These are phyloP conservation scores for Drosophila lacertosa DNA, from an alignment of 1,140 invertebrate species.

Conservation along the genomic window DNA sequence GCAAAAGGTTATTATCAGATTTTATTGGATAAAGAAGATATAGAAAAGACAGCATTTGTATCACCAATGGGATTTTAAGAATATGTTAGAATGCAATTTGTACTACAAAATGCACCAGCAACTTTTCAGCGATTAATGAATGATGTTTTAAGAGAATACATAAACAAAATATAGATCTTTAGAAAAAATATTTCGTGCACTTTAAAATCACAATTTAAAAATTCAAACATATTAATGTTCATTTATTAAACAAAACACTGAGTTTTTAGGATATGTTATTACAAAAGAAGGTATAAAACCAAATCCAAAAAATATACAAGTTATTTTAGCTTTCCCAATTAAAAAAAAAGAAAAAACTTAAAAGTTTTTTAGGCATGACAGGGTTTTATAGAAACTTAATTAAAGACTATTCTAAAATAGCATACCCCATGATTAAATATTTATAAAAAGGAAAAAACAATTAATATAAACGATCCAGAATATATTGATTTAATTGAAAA, in stretches of 20 bases:
- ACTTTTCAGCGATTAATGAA: too few relatives aligned
- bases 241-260: not conserved
- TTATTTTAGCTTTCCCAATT: not conserved
- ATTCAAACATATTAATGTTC: too few relatives aligned
- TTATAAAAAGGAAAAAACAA: not conserved
- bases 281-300: not conserved
- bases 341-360: not conserved
- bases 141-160: too few relatives aligned
- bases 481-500: constrained; percentile 1
- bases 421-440: not conserved
- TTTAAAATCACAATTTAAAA: not conserved
- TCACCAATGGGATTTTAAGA: too few relatives aligned
- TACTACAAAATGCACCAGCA: too few relatives aligned
- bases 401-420: not conserved
- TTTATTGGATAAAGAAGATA: too few relatives aligned
- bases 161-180: too few relatives aligned
- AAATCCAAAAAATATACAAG: not conserved
- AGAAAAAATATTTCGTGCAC: too few relatives aligned
- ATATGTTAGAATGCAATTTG: too few relatives aligned
- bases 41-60: too few relatives aligned
- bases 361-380: not conserved
- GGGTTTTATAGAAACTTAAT: not conserved
- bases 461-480: not conserved
- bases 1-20: too few relatives aligned
- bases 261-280: not conserved